Base-by-base conservation (phyloP, 2,113 vertebrate genomes). In the Rynchops niger region DNA sequence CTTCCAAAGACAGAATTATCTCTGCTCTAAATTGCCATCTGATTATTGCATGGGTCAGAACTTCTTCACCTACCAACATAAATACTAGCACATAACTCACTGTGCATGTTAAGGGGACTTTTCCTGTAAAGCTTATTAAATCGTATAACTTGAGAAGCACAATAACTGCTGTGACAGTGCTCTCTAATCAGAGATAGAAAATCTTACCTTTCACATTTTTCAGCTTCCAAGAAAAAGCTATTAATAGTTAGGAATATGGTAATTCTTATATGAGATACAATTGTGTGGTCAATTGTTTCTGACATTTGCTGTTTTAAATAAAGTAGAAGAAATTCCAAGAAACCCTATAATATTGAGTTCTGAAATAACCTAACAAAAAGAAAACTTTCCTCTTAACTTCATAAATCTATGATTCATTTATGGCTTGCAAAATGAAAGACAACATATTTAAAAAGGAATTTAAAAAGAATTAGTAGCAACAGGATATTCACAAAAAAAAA, bases 31-130 rank as follows among this genome's bases (percentile, higher is more conserved):
- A 73, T 72, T 88, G 5, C 32, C 30, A 81, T 70, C 59, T 90
- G 93, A 83, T 78, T 90, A 58, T 84, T 90, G 34, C 78, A 85
- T 52, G 56, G 55, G 43, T 80, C 82, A 90, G 90, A 95, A 93
- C 10, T 88, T 79, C n/a, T 67, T 79, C 67, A 77, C 50, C 70
- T 80, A 65, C n/a, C 49, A 76, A 45, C n/a, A 42, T 62, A 82
- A 70, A 92, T 50, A 72, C 23, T 58, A 70, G 40, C 62, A 80
- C 40, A 43, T 53, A 65, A 89, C 11, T 74, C 42, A 72, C 4
- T 34, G 20, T 49, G 22, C 12, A 27, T 77, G 26, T 30, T 77
- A 61, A 67, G 29, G 20, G 8, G 14, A 5, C 1, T 77, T 90
- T 93, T 96, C 71, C n/a, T 53, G 53, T 88, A 83, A 93, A 81